Base-by-base conservation (phyloP, 2,113 vertebrate species). In the Anarhynchus alexandrinus region DNA sequence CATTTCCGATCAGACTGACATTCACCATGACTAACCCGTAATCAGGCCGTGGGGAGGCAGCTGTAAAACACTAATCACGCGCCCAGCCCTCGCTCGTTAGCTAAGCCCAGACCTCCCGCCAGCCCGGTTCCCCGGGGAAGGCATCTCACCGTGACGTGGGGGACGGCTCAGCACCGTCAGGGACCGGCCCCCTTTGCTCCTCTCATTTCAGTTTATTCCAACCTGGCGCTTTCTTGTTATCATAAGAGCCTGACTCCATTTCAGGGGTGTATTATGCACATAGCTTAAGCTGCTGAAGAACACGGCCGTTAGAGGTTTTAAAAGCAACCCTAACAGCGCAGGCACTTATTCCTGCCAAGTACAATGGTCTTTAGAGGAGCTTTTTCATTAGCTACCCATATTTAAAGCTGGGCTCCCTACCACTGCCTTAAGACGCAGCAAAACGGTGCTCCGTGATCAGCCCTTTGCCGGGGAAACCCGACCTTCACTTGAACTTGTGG, bases 21-120 rank as follows among this genome's bases (percentile, higher is more conserved):
- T 92, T 80, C 84, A 74, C 97, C 74, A 14, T 27, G 82, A 82
- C 58, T 88, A 93, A 96, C 67, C 94, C n/a, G 14, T 62, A 72
- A 96, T 3, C n/a, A 38, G n/a, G 51, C 91, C 62, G 47, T 12
- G 11, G 92, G 74, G 73, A 94, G 78, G 64, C 30, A 59, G 96
- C 69, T 88, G 88, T 66, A 85, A 93, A 88, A 90, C 91, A 72
- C 78, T 89, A 15, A 91, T 83, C 88, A 20, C 42, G 36, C 51
- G 9, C 66, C 70, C 54, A n/a, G 43, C 69, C 45, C 85, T 92
- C 47, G 17, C 90, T 95, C 85, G 8, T 66, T 20, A 96, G 92
- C 61, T 29, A 32, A 85, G 82, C 64, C 72, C 18, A 86, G 81
- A 88, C 73, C 69, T 89, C 90, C 94, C 30, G 9, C 49, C 86